A percentile compares a stretch with the other conserved stretches of the same genome.
Conservation (phyloP, 2,797 vertebrate genomes). For the Gymnodraco acuticeps region DNA sequence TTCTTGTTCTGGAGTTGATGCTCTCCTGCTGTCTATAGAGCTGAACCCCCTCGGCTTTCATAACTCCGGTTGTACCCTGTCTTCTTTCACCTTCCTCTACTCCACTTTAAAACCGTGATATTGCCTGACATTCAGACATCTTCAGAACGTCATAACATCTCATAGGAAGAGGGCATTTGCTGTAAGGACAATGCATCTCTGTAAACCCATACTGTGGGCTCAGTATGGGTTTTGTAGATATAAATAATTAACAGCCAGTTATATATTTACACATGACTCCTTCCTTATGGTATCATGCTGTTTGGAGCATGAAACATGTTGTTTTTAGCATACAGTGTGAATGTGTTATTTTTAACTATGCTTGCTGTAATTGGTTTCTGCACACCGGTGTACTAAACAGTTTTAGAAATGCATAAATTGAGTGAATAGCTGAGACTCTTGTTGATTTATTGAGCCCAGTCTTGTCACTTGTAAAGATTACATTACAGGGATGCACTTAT, state of each 20-base stretch:
- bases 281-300: too few species aligned
- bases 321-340: too few species aligned
- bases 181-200: background rate
- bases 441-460: too few species aligned
- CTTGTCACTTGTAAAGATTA: too few species aligned
- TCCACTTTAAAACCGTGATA: constrained; percentile 15
- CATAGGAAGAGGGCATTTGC: background rate
- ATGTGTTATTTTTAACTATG: too few species aligned
- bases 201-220: background rate
- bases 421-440: too few species aligned
- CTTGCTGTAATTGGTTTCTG: too few species aligned
- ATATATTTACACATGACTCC: too few species aligned
- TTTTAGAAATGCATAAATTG: too few species aligned
- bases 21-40: constrained; percentile 19
- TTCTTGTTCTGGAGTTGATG: constrained; percentile 22
- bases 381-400: too few species aligned
- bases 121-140: constrained; percentile 14
- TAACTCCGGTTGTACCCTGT: constrained; percentile 10
- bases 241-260: background rate
- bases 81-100: constrained; percentile 9
- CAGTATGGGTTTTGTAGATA: background rate
- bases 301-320: too few species aligned
- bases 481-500: too few species aligned
- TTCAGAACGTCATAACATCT: background rate
- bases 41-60: constrained; percentile 4